Base-by-base conservation (phyloP, 2,888 invertebrate species). In the Pediacus dermestoides region DNA sequence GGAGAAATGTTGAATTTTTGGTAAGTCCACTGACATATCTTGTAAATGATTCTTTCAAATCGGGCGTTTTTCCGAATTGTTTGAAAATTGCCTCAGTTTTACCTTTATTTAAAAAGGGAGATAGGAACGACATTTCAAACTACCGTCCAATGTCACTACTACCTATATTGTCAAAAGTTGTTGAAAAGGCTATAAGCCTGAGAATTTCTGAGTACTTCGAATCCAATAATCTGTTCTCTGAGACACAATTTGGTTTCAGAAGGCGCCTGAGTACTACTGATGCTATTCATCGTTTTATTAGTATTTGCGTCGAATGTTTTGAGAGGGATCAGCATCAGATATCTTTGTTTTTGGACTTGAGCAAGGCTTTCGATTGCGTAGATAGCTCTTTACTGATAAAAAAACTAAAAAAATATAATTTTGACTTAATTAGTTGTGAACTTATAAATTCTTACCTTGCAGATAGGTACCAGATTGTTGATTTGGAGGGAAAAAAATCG, bases 361-460 rank as follows among this genome's bases (percentile, higher is more conserved):
- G 21, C n/a, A 18, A 18, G n/a, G 21, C 21, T n/a, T 18, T 18
- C n/a, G n/a, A 18, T 18, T 18, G 21, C n/a, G 21, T 18, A 7
- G 6, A 6, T 6, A 18, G 8, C 8, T 18, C 21, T 18, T 8
- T 18, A 7, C 8, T 18, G 21, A 6, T 18, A 18, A 8, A 18
- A 6, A 18, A 18, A 18, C 8, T 18, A 18, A 18, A 18, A 18
- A 18, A 7, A 18, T 18, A 18, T n/a, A 18, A 18, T 18, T 18
- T 18, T 18, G n/a, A 7, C n/a, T 18, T 6, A 18, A 7, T 6
- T 7, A 18, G 21, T 18, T 7, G 6, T 7, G n/a, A 18, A 7
- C n/a, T 18, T 7, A 18, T 18, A 18, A 7, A 6, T 6, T 18
- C 21, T 18, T 18, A 18, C n/a, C 21, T 18, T 7, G n/a, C 21